Base-by-base conservation (phyloP, 2,797 vertebrate species). In the Molossus molossus region DNA sequence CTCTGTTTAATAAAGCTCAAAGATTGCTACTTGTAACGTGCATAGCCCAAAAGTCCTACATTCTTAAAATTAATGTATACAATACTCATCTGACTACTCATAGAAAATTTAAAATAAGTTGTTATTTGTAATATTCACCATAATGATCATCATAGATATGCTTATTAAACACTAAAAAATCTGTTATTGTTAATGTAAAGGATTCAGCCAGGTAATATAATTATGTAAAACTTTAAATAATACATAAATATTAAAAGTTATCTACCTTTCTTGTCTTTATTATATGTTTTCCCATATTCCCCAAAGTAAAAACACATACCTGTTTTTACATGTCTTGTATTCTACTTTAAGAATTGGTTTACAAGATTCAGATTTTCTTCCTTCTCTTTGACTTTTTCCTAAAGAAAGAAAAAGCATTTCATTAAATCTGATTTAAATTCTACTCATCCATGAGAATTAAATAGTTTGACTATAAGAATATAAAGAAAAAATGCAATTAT, bases 311-410 rank as follows among this genome's bases (percentile, higher is more conserved):
- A 88, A 95, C 87, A 62, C 96, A 87, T 97, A 99, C 99, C 99
- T 99, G 98, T 95, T 99, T 98, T 99, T 99, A 97, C 99, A 99
- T 48, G 99, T 99, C 98, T 99, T 99, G 98, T 99, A 99, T 95
- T 99, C 99, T 96, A 99, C 99, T 98, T 99, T 99, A 92, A 99
- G 99, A 94, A 99, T 99, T 12, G 99, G 99, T 98, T 99, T 99
- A 98, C 99, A 99, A 0, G 99, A 99, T 95, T 99, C 99, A 97
- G 98, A 95, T 96, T 99, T 99, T 98, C 98, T 99, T n/a, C 99
- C 99, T 94, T 99, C 99, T 98, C 98, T 99, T 95, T 99, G 99
- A 98, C 98, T 99, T 98, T 99, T 99, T 96, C 99, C 99, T 99
- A 98, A 89, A 87, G 87, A 97, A 97, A 96, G 40, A 96, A 97